Evolutionary conservation across 2,113 vertebrate species (phyloP), one percentile per base, ranked within the genome.

Genomic region (Zapus hudsonius): DNA sequence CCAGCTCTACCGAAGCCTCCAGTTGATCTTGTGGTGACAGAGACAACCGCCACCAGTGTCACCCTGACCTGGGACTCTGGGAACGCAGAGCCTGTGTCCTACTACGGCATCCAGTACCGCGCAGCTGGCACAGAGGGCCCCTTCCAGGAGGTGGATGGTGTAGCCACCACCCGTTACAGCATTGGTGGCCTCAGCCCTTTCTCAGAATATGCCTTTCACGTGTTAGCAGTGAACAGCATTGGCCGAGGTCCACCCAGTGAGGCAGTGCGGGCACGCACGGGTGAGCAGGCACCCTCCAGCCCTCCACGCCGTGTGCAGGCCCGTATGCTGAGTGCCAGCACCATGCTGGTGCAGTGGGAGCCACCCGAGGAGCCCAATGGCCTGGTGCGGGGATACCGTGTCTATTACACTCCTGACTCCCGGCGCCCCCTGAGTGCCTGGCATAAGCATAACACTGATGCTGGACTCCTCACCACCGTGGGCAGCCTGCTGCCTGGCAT

Each of bases 151-250:
- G 99, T 99, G 89, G 99, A 99, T 15, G 99, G 99, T 0, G 99
- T 99, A n/a, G 99, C 99, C n/a, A 99, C 99, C 6, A 99, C 99
- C 0, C 98, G 99, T 92, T 99, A 99, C 96, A 99, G 99, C 98
- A 99, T 99, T 10, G 99, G 99, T 0, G 99, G 99, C 67, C 99
- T 99, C 89, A 99, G 99, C 96, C 99, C 99, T 8, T 99, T 99
- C 96, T 99, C 99, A 0, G 99, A 99, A 63, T 99, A 99, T 0
- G 99, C 99, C 94, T 99, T 99, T 95, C 98, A 98, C 0, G 98
- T 99, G 93, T 98, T 99, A 90, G 99, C 99, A 0, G 99, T 99
- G 70, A 99, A 99, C 97, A 99, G 99, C 94, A 99, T 99, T 0
- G 99, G 99, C 8, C 98, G 99, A 1, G 99, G 99, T 5, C 98